Evolutionary conservation across 2,113 vertebrate species (phyloP), one percentile per base, ranked within the genome.

Genomic region (Bubalus kerabau): DNA sequence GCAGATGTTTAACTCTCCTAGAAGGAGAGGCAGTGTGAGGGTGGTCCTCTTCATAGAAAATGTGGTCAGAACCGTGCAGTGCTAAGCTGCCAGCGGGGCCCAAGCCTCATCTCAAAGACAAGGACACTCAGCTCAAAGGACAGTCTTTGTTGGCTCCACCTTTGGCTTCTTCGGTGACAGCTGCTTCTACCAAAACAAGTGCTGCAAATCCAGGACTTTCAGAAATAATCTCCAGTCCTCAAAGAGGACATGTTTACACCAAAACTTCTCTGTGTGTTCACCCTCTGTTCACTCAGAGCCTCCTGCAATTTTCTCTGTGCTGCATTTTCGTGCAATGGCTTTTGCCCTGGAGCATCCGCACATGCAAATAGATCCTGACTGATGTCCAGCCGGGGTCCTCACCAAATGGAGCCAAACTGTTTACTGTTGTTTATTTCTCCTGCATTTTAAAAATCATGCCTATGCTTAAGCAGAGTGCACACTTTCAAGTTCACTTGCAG

Each of bases 141-240:
- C 98, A 86, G 30, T 76, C 92, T 98, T 96, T 92, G 81, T 97
- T 97, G 95, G 96, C 98, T 98, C 96, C 54, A 91, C 97, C 60
- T 40, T 6, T 43, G 54, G 74, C 82, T 86, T 40, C 90, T 50
- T 96, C 64, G 52, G 90, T 96, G 97, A 92, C 97, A 98, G 74
- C 92, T 96, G 48, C 96, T 95, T 82, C 56, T 50, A 82, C 98
- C 97, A 98, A 98, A 98, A 98, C 96, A 98, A 98, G 98, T 96
- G 92, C 93, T 96, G 97, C 98, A 98, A 98, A 98, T 98, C 98
- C 98, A 97, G 98, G 97, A 98, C 98, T 98, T 98, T 97, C 96
- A 91, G 98, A 98, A 98, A 98, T 97, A 97, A 98, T 98, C 94
- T 95, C 98, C 98, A 95, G 90, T 97, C 98, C 96, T 91, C 98